These are phyloP conservation scores for Pteruthius melanotis DNA, from an alignment of 2,113 vertebrate genomes.

Conservation along the genomic window DNA sequence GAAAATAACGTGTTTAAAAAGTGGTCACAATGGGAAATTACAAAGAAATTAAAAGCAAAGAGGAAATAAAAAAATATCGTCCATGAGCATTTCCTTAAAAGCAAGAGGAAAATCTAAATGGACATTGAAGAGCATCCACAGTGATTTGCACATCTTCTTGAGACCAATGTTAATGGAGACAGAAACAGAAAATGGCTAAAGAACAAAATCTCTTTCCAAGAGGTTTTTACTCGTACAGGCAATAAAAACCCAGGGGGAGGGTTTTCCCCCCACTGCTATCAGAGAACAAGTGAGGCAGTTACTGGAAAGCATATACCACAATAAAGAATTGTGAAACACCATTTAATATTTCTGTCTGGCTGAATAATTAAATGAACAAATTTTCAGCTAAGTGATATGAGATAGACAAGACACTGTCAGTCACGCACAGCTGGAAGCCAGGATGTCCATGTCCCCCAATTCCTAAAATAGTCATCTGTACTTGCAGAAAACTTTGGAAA, in stretches of 20 bases:
- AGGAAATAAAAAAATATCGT: not conserved
- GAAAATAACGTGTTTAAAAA: not conserved
- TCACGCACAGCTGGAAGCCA: not conserved
- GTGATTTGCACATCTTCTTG: not conserved
- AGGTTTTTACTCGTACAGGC: not conserved
- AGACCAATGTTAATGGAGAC: not conserved
- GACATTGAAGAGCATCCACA: not conserved
- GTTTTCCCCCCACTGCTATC: not conserved
- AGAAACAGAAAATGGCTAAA: not conserved
- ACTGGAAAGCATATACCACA: not conserved
- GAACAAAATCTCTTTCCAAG: not conserved
- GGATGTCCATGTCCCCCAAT: not conserved
- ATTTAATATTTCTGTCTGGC: constrained; percentile 21
- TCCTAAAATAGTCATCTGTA: not conserved
- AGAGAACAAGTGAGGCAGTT: not conserved
- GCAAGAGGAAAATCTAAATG: not conserved
- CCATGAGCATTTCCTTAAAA: not conserved
- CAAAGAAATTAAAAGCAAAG: not conserved
- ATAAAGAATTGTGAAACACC: constrained; percentile 1
- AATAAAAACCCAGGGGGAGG: not conserved
- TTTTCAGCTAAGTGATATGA: not conserved
- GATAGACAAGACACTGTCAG: not conserved
- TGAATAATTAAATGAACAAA: constrained; percentile 26
- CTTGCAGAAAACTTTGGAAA: not conserved
- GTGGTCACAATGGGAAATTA: not conserved